Evolutionary conservation across 2,888 invertebrate species (phyloP).

Genomic region (Homarus gammarus): DNA sequence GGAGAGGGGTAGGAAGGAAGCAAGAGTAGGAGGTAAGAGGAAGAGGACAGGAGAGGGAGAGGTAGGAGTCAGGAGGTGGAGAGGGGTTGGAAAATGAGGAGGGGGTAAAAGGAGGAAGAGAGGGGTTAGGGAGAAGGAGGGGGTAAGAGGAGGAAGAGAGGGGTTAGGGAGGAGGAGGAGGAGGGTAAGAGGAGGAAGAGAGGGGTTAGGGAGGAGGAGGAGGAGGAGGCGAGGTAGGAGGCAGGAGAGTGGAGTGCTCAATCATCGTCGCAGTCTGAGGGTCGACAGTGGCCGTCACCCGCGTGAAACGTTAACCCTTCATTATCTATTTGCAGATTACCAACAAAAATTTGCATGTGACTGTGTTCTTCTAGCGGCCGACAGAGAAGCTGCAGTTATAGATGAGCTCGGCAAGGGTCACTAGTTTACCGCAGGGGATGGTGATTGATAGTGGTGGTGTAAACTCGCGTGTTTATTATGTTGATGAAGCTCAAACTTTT

Average conservation of each 20-base stretch:
- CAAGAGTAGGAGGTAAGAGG: background rate
- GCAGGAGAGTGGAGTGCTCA: background rate
- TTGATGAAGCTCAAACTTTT: no score
- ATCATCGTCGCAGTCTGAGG: conserved; percentile 24
- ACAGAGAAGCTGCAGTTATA: no score
- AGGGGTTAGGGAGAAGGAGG: background rate
- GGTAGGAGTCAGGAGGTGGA: background rate
- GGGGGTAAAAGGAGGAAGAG: background rate
- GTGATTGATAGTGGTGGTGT: no score
- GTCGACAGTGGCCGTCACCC: conserved; percentile 24
- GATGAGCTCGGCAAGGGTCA: no score
- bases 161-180: background rate
- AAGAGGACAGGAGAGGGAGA: background rate
- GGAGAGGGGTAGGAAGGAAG: background rate
- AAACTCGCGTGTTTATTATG: no score
- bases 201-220: background rate
- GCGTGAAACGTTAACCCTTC: conserved; percentile 24
- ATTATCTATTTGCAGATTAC: conserved; percentile 28
- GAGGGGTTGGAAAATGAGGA: background rate
- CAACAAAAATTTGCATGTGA: conserved; percentile 17
- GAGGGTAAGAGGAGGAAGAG: background rate
- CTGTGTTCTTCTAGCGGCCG: background rate
- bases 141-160: background rate
- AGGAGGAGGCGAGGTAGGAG: no score
- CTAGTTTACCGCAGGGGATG: no score